These are phyloP conservation scores for Camptogramma bilineatum DNA, from an alignment of 2,888 invertebrate genomes.

Conservation along the genomic window DNA sequence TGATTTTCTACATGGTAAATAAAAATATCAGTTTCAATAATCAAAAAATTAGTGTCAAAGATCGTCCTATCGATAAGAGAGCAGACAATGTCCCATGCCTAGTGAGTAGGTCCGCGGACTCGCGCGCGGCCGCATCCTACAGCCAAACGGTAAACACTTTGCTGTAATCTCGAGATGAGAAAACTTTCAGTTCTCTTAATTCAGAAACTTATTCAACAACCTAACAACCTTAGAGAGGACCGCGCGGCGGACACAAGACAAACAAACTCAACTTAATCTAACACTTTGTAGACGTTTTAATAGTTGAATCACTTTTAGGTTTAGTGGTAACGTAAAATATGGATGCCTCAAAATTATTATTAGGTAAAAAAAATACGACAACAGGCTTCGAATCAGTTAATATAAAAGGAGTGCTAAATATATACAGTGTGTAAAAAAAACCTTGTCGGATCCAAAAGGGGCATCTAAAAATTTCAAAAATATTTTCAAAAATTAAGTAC, in stretches of 20 bases:
- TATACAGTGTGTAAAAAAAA: too few species aligned
- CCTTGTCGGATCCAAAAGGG: too few species aligned
- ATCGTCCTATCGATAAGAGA: conserved; percentile 29
- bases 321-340: conserved; percentile 10
- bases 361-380: too few species aligned
- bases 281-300: conserved; percentile 67
- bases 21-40: conserved; percentile 19
- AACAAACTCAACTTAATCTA: conserved; percentile 82
- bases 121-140: conserved; percentile 76
- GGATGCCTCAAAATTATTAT: neutral
- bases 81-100: conserved; percentile 40
- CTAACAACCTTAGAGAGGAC: conserved; percentile 85
- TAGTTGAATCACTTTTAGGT: conserved; percentile 50
- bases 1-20: conserved; percentile 9
- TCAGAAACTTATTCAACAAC: conserved; percentile 86
- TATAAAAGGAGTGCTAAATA: too few species aligned
- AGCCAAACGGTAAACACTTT: conserved; percentile 86
- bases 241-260: conserved; percentile 78
- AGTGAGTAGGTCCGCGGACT: conserved; percentile 66
- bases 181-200: conserved; percentile 87
- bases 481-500: too few species aligned
- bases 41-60: conserved; percentile 32
- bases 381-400: too few species aligned
- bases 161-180: conserved; percentile 87
- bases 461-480: too few species aligned